Percentiles rank a stretch among this genome's conserved stretches.
Conservation (phyloP, 2,113 vertebrate species). For the Petrocephalus microphthalmus region DNA sequence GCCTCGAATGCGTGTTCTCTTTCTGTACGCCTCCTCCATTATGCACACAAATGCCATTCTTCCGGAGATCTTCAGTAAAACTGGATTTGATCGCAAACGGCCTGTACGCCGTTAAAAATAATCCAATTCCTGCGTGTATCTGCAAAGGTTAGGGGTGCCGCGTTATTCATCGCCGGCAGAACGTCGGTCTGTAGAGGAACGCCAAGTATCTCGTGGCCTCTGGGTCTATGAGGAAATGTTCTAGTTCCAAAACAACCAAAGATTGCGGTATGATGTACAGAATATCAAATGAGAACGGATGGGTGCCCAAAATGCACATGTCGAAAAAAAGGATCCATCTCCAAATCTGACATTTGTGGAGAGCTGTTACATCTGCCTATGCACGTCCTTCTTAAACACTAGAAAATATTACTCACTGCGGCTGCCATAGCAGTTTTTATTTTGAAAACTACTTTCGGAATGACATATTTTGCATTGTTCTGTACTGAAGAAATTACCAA, state of each 20-base stretch:
- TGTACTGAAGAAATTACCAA: not conserved
- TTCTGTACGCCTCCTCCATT: not conserved
- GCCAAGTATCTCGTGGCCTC: not conserved
- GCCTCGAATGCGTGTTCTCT: not conserved
- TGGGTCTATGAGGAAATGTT: not conserved
- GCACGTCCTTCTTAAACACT: slow-evolving; percentile 8
- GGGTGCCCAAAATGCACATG: not conserved
- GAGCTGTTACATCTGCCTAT: not conserved
- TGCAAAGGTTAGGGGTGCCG: not conserved
- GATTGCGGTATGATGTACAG: not conserved
- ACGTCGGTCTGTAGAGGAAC: not conserved
- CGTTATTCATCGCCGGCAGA: not conserved
- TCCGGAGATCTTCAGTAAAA: not conserved
- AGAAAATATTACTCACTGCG: not conserved
- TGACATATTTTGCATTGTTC: slow-evolving; percentile 9
- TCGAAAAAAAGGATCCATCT: not conserved
- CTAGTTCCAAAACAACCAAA: not conserved
- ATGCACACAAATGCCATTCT: not conserved
- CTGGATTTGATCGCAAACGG: not conserved
- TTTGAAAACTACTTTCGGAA: not conserved
- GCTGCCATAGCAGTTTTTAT: not conserved
- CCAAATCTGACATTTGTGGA: not conserved
- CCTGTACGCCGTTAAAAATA: not conserved
- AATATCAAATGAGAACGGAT: not conserved
- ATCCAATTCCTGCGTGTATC: not conserved